Evolutionary conservation across 2,797 vertebrate species (phyloP).

Genomic region (Galago senegalensis): DNA sequence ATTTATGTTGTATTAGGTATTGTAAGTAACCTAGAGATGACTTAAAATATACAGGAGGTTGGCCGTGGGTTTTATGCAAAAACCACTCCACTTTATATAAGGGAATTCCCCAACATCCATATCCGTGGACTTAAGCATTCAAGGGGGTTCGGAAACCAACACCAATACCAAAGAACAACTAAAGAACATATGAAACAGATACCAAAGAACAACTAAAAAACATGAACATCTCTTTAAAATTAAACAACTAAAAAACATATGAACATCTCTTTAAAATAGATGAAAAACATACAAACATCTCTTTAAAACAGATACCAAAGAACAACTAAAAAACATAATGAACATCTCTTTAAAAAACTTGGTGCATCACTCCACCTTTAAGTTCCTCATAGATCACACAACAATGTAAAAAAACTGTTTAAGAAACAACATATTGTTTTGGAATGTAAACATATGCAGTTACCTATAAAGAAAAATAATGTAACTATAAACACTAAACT

Average conservation of each 20-base stretch:
- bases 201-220: neutral
- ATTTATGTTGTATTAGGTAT: neutral
- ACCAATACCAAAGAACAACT: neutral
- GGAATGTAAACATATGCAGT: neutral
- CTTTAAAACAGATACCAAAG: neutral
- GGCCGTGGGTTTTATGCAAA: neutral
- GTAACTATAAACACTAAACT: neutral
- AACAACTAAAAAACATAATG: neutral
- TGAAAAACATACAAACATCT: no score
- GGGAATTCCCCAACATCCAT: neutral
- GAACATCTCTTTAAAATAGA: neutral
- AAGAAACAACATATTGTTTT: neutral
- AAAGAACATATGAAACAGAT: neutral
- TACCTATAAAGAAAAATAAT: neutral
- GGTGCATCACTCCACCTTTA: neutral
- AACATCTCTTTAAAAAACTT: neutral
- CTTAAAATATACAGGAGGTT: neutral
- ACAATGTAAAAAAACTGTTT: neutral
- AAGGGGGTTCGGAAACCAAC: neutral
- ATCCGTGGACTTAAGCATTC: neutral
- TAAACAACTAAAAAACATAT: neutral
- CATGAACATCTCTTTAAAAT: neutral
- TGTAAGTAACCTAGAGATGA: neutral
- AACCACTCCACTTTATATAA: neutral
- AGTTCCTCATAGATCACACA: neutral